Base-by-base conservation (phyloP, 2,888 invertebrate genomes). In the Tetropium fuscum region DNA sequence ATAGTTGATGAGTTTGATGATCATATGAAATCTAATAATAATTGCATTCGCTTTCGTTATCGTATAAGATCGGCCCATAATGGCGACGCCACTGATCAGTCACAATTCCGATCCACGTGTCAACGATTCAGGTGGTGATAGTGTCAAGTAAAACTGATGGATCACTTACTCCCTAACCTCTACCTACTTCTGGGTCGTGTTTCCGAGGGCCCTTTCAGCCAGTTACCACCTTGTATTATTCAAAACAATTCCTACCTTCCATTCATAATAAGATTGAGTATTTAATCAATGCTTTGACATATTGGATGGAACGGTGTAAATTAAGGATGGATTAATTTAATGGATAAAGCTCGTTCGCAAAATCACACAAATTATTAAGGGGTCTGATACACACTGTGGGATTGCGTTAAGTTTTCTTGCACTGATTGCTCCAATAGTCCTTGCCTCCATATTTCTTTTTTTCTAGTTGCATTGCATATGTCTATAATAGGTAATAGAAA, bases 101-200 rank as follows among this genome's bases (percentile, higher is more conserved):
- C 51, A 51, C 40, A 22, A 51, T 38, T 51, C 51, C 45, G 53
- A 54, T 43, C 59, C 62, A 60, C 68, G 66, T 68, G 71, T 64
- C 66, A 63, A 56, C 60, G 72, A 71, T 73, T 61, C 68, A 73
- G 71, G 72, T 71, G 71, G 68, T 66, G 72, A 73, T 73, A 73
- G 68, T 69, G 72, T 71, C 72, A 57, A 56, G 64, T 54, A 43
- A 27, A 59, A 60, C 60, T 73, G 72, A 73, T 71, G 70, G 72
- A 73, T 73, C 68, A 67, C 70, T 70, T 62, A 56, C 55, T 58
- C 58, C 32, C 51, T 41, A 55, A 43, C 47, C 51, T 58, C 59
- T 60, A 41, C 53, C 56, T 40, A 38, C 40, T 53, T 55, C 43
- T 11, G 18, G 32, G 41, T 19, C 25, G 44, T 41, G 47, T 53